Percentiles rank a stretch among this genome's conserved stretches.
Conservation (phyloP, 2,888 invertebrate genomes). For the Zaprionus obscuricornis region DNA sequence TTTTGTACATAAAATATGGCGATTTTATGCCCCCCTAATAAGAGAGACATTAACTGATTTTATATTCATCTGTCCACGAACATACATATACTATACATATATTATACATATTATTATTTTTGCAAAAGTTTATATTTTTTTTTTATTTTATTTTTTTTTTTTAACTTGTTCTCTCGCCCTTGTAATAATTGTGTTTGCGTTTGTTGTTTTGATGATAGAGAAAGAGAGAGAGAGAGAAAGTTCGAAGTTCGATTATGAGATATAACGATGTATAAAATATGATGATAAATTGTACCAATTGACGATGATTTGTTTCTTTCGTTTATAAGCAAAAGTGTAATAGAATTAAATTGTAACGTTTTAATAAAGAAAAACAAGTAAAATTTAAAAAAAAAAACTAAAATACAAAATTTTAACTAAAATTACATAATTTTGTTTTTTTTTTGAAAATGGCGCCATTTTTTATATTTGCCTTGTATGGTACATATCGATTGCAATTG, state of each 20-base stretch:
- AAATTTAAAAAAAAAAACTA: conserved; percentile 21
- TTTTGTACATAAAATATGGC: conserved; percentile 69
- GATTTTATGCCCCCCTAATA: conserved; percentile 46
- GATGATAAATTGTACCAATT: conserved; percentile 72
- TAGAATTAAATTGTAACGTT: conserved; percentile 78
- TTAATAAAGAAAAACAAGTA: conserved; percentile 67
- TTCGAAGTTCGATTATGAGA: conserved; percentile 65
- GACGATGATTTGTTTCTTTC: conserved; percentile 79
- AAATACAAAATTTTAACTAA: no score
- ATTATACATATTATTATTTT: conserved; percentile 25
- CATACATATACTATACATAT: conserved; percentile 31
- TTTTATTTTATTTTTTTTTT: conserved; percentile 29
- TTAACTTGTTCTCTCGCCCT: conserved; percentile 50
- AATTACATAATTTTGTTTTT: no score
- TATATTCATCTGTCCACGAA: conserved; percentile 57
- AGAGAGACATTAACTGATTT: conserved; percentile 75
- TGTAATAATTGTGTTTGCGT: conserved; percentile 72
- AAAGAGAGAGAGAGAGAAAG: no score
- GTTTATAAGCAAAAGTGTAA: conserved; percentile 79
- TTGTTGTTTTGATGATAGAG: no score
- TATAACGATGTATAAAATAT: conserved; percentile 74
- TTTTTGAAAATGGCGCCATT: no score
- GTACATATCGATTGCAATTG: no score
- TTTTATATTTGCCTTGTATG: no score
- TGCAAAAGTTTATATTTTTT: conserved; percentile 17